phyloP scores from a whole-genome alignment of 2,797 vertebrate species.

The Danio tinwini region DNA sequence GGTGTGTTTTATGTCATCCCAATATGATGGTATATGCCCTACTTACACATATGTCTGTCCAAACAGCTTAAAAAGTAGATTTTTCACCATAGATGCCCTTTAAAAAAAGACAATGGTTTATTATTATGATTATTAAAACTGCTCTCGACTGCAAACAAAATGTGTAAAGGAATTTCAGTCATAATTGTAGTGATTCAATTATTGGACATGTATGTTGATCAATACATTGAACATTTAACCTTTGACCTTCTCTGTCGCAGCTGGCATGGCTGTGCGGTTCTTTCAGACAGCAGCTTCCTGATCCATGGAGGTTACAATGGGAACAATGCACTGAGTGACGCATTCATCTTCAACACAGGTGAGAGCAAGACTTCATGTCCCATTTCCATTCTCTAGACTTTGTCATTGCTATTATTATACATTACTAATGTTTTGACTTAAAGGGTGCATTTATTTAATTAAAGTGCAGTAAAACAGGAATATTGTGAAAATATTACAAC shows the following conservation, averaged over 20 bases:
- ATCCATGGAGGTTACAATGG: constrained; percentile 85
- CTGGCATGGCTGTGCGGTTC: constrained; percentile 80
- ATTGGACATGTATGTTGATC: not conserved
- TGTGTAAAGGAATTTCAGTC: not conserved
- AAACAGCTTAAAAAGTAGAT: too few species aligned
- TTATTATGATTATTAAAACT: not conserved
- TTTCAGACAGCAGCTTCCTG: constrained; percentile 80
- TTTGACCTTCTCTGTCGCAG: constrained; percentile 61
- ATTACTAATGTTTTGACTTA: not conserved
- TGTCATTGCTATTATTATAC: not conserved
- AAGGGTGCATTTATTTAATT: too few species aligned
- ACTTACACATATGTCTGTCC: too few species aligned
- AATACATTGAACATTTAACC: constrained; percentile 41
- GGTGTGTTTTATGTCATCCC: too few species aligned
- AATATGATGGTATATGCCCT: too few species aligned
- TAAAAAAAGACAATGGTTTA: not conserved
- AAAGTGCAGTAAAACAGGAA: too few species aligned
- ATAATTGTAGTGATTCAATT: not conserved
- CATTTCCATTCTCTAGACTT: not conserved
- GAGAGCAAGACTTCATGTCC: constrained; percentile 14
- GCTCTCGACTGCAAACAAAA: not conserved
- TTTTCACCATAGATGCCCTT: too few species aligned
- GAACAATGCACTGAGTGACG: constrained; percentile 76
- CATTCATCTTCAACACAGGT: constrained; percentile 82
- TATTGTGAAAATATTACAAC: too few species aligned